Percentiles rank a stretch among this genome's conserved stretches.
These are phyloP conservation scores for Zoanthus sansibaricus DNA, from an alignment of 92 coral and sea anemone genomes.

Conservation along the genomic window DNA sequence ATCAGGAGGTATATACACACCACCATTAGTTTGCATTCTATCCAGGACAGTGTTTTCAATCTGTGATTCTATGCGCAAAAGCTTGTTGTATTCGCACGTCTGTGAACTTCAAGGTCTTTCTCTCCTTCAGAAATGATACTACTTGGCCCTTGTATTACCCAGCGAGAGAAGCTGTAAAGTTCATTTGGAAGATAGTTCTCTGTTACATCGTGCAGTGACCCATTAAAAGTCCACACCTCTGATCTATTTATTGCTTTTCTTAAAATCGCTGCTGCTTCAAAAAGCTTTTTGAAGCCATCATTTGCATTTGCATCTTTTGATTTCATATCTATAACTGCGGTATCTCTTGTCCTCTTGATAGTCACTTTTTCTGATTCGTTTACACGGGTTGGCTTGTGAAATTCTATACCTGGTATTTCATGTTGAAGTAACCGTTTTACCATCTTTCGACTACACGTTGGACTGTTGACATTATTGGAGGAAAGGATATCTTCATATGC, in stretches of 20 bases:
- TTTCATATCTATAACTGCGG: constrained; percentile 9
- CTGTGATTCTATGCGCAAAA: constrained; percentile 34
- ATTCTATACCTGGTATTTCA: not conserved
- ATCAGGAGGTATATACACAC: constrained; percentile 75
- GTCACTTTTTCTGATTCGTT: constrained; percentile 8
- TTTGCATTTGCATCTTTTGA: constrained; percentile 36
- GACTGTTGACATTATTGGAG: constrained; percentile 38
- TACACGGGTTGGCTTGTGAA: constrained; percentile 13
- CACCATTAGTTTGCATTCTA: constrained; percentile 61
- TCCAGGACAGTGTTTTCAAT: constrained; percentile 66
- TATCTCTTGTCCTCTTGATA: constrained; percentile 8
- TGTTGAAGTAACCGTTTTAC: not conserved
- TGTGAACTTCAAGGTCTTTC: constrained; percentile 25
- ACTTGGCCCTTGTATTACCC: constrained; percentile 57
- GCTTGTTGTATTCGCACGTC: constrained; percentile 60
- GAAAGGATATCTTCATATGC: constrained; percentile 30
- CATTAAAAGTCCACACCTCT: constrained; percentile 48
- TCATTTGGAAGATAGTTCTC: constrained; percentile 25
- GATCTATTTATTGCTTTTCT: constrained; percentile 53
- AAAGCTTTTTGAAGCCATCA: constrained; percentile 48
- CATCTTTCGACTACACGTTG: not conserved
- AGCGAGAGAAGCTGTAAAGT: constrained; percentile 37
- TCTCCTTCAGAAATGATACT: constrained; percentile 22
- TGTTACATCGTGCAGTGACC: constrained; percentile 39
- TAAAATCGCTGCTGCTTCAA: constrained; percentile 46